These are phyloP conservation scores for Drosophila pallidifrons DNA, from an alignment of 1,140 invertebrate genomes.

Conservation along the genomic window DNA sequence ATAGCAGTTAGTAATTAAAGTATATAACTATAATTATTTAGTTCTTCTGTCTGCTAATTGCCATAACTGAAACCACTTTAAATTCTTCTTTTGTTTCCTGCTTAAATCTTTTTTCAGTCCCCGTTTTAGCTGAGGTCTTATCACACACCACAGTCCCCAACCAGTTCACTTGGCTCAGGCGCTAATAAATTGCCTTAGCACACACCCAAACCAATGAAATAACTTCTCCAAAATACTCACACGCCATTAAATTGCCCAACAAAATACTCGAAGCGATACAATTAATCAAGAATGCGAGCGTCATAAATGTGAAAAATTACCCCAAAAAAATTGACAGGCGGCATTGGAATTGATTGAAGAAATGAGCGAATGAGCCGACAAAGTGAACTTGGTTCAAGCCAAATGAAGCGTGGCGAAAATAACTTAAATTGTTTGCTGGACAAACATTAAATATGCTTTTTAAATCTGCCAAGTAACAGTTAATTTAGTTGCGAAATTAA, in stretches of 20 bases:
- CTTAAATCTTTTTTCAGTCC: background rate
- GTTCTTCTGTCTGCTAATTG: background rate
- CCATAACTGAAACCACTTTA: background rate
- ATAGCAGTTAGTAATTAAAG: background rate
- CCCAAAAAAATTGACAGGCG: conserved; percentile 49
- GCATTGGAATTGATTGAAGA: conserved; percentile 63
- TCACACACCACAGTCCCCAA: background rate
- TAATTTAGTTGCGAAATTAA: background rate
- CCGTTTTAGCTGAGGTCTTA: conserved; percentile 8
- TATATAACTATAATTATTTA: background rate
- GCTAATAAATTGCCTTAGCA: conserved; percentile 59
- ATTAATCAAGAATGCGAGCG: conserved; percentile 70
- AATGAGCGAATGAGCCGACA: conserved; percentile 41
- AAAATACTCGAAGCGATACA: conserved; percentile 29
- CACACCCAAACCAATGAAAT: conserved; percentile 12
- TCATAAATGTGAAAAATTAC: conserved; percentile 72
- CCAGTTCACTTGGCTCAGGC: conserved; percentile 23
- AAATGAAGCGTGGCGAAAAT: conserved; percentile 37
- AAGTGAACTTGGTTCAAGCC: conserved; percentile 37
- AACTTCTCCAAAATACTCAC: conserved; percentile 28
- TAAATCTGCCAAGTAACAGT: background rate
- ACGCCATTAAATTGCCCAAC: conserved; percentile 22
- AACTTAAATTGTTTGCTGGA: background rate
- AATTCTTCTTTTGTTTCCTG: background rate
- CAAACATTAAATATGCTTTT: background rate